phyloP scores from a whole-genome alignment of 2,113 vertebrate species.

The Serinus canaria region DNA sequence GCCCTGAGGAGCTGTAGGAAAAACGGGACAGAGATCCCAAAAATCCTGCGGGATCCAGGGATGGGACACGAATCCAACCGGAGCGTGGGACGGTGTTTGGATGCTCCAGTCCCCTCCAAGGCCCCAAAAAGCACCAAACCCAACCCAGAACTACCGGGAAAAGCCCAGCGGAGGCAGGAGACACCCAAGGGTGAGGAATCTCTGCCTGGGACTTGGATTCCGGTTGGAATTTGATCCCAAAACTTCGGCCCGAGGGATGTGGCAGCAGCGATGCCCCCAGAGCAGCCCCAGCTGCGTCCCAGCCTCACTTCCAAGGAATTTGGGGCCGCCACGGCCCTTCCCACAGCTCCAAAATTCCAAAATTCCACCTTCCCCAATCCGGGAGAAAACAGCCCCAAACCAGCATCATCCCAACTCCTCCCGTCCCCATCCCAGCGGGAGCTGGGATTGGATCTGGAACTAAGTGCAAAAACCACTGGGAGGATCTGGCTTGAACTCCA shows the following conservation, averaged over 20 bases:
- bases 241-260: neutral
- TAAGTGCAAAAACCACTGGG: constrained; percentile 10
- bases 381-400: neutral
- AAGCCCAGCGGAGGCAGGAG: neutral
- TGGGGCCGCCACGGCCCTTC: rapidly evolving
- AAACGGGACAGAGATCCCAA: neutral
- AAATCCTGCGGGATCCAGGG: neutral
- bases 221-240: neutral
- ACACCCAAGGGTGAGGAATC: neutral
- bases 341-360: neutral
- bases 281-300: rapidly evolving
- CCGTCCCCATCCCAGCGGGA: rapidly evolving
- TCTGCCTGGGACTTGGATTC: neutral
- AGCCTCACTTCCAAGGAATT: neutral
- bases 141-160: neutral
- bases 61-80: rapidly evolving
- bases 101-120: neutral
- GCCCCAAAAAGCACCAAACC: neutral
- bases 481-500: neutral
- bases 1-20: rapidly evolving
- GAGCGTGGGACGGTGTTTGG: rapidly evolving
- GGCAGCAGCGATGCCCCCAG: rapidly evolving
- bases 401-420: neutral
- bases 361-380: rapidly evolving
- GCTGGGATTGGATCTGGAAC: neutral